Evolutionary conservation across 1,140 invertebrate species (phyloP), one percentile per base, ranked within the genome.

Genomic region (Heterodera carotae): DNA sequence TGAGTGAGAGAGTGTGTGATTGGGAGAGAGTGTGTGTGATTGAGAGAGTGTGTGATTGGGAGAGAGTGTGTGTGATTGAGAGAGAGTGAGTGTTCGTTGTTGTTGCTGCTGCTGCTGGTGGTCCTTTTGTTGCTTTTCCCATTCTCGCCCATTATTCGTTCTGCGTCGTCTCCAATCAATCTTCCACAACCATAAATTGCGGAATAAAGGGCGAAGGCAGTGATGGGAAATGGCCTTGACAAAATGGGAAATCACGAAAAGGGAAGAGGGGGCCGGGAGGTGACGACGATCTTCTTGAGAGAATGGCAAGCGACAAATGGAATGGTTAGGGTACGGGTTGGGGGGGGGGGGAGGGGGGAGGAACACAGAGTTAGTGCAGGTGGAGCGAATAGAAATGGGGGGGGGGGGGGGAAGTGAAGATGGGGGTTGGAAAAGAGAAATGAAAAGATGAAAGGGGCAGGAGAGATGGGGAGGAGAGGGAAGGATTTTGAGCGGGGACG

Each of bases 81-180:
- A 8, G 6, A 12, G 6, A 6, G 39, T 12, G 48, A 53, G 15
- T 53, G 18, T 53, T 53, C 22, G 18, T 53, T 53, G 48, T 39
- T 39, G 39, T 39, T 39, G 39, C 7, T 39, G 39, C 7, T 39
- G 39, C 39, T 22, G 48, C 12, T 53, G 48, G 48, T 53, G 12
- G 48, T 53, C 48, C 48, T 53, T 53, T 53, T 53, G 48, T 53
- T 53, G 48, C 48, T 53, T 53, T 53, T 53, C 48, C 48, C 48
- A 53, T 53, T 53, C 48, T 53, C 48, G 48, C 18, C 48, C 48
- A 53, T 53, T 53, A 15, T 53, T 53, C 48, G 48, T 22, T 18
- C 48, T 1, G 4, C 48, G 48, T 18, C 48, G 48, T 53, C 18
- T 22, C 48, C 48, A 53, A 53, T 53, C 48, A 53, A 53, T 53